Evolutionary conservation across 2,888 invertebrate genomes (phyloP).

Genomic region (Trisateles emortualis): DNA sequence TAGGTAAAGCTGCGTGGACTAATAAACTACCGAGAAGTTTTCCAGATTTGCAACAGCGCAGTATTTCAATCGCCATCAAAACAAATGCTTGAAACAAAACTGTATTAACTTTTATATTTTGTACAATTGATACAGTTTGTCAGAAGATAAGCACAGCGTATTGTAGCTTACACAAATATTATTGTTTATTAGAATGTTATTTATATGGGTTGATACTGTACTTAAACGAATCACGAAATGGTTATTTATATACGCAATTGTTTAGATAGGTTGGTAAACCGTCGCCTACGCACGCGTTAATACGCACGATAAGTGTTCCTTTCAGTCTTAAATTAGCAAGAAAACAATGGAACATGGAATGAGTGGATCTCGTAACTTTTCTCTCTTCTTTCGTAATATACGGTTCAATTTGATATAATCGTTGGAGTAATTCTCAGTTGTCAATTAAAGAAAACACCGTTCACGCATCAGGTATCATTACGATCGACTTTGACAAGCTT

Average conservation of each 20-base stretch:
- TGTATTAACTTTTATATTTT: too few relatives aligned
- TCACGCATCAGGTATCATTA: constrained; percentile 44
- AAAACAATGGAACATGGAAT: constrained; percentile 48
- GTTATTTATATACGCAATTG: constrained; percentile 47
- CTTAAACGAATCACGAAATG: constrained; percentile 27
- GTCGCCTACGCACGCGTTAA: constrained; percentile 47
- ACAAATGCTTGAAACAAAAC: too few relatives aligned
- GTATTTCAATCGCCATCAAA: too few relatives aligned
- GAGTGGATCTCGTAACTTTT: constrained; percentile 23
- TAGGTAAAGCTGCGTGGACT: too few relatives aligned
- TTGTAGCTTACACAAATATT: constrained; percentile 2
- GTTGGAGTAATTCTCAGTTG: constrained; percentile 25
- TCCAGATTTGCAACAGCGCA: too few relatives aligned
- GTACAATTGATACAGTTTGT: constrained; percentile 2
- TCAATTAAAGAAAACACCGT: constrained; percentile 51
- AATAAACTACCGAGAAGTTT: too few relatives aligned
- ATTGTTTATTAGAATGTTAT: too few relatives aligned
- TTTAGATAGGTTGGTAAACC: constrained; percentile 44
- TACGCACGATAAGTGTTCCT: constrained; percentile 47
- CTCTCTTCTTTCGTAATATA: constrained; percentile 27
- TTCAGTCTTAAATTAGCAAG: constrained; percentile 48
- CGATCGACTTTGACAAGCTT: constrained; percentile 56
- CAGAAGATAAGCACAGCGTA: background rate
- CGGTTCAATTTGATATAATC: constrained; percentile 26
- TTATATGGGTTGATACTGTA: constrained; percentile 23